phyloP scores from a whole-genome alignment of 2,797 vertebrate genomes.

The Rousettus madagascariensis region DNA sequence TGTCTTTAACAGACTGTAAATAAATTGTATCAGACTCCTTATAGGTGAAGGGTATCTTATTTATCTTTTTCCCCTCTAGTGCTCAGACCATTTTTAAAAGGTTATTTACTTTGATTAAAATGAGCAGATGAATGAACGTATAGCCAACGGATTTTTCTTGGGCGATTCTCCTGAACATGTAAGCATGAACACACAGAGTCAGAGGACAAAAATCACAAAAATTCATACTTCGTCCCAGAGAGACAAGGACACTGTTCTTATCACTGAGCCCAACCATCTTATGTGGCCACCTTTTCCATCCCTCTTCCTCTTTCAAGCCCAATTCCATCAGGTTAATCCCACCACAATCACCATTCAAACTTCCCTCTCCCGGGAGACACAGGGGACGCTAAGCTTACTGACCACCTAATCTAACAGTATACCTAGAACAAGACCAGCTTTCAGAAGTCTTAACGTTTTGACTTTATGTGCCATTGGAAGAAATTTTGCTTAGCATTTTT shows the following conservation, averaged over 20 bases:
- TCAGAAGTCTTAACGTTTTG: background rate
- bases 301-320: background rate
- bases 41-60: background rate
- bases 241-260: background rate
- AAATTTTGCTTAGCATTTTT: background rate
- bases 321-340: background rate
- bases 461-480: background rate
- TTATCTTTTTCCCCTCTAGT: background rate
- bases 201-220: background rate
- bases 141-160: background rate
- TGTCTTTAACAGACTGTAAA: background rate
- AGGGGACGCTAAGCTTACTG: background rate
- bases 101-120: constrained; percentile 1
- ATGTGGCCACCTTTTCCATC: background rate
- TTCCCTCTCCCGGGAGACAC: background rate
- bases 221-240: background rate
- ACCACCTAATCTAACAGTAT: background rate
- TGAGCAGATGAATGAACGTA: background rate
- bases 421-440: background rate
- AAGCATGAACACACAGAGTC: background rate
- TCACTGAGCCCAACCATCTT: background rate
- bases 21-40: background rate
- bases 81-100: background rate
- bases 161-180: background rate
- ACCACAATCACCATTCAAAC: background rate